phyloP scores from a whole-genome alignment of 1,140 invertebrate genomes.

The Elymnias hypermnestra region DNA sequence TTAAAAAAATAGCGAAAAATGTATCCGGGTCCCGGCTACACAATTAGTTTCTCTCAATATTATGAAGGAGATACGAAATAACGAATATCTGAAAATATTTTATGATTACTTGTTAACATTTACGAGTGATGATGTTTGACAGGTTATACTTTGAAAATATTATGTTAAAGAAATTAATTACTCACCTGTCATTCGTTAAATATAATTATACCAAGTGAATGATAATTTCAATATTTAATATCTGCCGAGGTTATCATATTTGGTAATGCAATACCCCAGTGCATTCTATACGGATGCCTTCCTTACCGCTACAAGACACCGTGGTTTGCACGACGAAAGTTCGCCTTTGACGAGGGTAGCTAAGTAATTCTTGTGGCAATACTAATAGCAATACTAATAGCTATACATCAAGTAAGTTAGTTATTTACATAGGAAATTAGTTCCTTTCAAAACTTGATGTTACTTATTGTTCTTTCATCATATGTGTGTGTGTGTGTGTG shows the following conservation, averaged over 20 bases:
- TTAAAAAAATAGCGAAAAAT: not conserved
- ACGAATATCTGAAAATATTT: no score
- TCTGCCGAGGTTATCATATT: no score
- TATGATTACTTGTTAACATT: no score
- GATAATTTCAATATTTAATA: not conserved
- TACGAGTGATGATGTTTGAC: no score
- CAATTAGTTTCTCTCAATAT: not conserved
- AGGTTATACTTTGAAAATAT: no score
- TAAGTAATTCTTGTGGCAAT: constrained; percentile 14
- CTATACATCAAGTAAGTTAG: no score
- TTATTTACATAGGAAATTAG: no score
- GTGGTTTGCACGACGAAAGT: constrained; percentile 16
- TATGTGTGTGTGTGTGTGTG: no score
- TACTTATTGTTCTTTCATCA: no score
- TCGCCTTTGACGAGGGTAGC: constrained; percentile 8
- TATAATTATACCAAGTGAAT: not conserved
- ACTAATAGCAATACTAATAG: constrained; percentile 6
- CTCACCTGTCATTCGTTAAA: no score
- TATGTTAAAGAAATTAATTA: no score
- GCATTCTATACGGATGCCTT: constrained; percentile 22
- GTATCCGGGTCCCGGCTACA: not conserved
- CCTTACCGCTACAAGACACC: constrained; percentile 13
- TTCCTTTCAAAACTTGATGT: no score
- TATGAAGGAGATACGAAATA: not conserved
- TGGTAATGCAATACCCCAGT: constrained; percentile 21